Percentiles rank a stretch among this genome's conserved stretches.
phyloP scores from a whole-genome alignment of 2,113 vertebrate genomes.

The Eudyptes chrysolophus region DNA sequence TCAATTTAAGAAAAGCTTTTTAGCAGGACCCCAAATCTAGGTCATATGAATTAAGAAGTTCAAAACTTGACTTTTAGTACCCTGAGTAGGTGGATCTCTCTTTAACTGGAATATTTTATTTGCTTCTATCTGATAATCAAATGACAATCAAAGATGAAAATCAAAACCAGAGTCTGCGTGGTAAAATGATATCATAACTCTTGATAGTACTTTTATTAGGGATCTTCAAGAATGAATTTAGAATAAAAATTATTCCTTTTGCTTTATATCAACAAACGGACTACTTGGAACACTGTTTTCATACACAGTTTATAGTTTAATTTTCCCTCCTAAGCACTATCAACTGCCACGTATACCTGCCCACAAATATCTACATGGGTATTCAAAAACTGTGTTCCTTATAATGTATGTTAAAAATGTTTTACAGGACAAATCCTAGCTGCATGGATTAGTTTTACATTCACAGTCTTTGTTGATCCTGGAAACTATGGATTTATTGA shows the following conservation, averaged over 20 bases:
- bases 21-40: not conserved
- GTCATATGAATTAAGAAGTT: not conserved
- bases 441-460: not conserved
- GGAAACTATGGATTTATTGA: not conserved
- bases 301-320: not conserved
- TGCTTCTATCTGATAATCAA: not conserved
- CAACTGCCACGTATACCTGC: not conserved
- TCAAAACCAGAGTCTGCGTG: not conserved
- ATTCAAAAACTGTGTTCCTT: not conserved
- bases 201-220: not conserved
- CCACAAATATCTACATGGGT: not conserved
- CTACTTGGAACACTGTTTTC: not conserved
- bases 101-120: not conserved
- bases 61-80: not conserved
- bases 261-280: not conserved
- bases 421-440: not conserved
- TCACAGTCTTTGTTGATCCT: not conserved
- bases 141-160: not conserved
- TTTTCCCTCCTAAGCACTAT: not conserved
- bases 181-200: not conserved
- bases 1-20: not conserved
- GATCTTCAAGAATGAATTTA: not conserved
- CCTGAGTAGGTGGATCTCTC: not conserved
- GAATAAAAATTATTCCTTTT: not conserved
- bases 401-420: not conserved